phyloP scores from a whole-genome alignment of 2,888 invertebrate species.

The Eudemis profundana region DNA sequence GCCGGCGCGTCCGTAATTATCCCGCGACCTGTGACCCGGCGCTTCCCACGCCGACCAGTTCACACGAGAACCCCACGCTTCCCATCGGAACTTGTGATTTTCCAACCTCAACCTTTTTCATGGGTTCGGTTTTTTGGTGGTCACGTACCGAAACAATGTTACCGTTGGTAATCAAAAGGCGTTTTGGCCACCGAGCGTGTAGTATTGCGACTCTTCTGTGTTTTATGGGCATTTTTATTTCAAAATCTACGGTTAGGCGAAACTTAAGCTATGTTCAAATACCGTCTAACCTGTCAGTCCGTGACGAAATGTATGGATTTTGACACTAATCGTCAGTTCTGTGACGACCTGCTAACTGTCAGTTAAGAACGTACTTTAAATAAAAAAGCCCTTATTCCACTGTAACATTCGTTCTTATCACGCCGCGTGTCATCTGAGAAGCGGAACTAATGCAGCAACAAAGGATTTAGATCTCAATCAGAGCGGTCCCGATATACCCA shows the following conservation, averaged over 20 bases:
- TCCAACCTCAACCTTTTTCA: conserved; percentile 34
- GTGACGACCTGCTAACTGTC: too few relatives aligned
- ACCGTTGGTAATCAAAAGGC: conserved; percentile 17
- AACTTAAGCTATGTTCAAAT: too few relatives aligned
- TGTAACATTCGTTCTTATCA: background rate
- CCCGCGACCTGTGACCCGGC: conserved; percentile 77
- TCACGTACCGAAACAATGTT: conserved; percentile 37
- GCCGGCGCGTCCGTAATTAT: conserved; percentile 71
- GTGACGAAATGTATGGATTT: too few relatives aligned
- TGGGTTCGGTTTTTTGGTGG: conserved; percentile 25
- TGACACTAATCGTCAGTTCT: too few relatives aligned
- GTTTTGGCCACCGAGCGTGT: conserved; percentile 15
- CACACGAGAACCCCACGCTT: conserved; percentile 79
- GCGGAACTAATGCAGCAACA: conserved; percentile 31
- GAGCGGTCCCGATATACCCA: conserved; percentile 17
- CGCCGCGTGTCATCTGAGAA: conserved; percentile 14
- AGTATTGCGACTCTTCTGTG: too few relatives aligned
- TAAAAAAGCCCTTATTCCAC: too few relatives aligned
- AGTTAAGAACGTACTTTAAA: too few relatives aligned
- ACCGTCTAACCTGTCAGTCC: too few relatives aligned
- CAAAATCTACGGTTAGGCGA: too few relatives aligned
- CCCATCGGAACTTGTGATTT: conserved; percentile 70
- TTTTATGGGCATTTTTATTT: too few relatives aligned
- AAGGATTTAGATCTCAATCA: conserved; percentile 34
- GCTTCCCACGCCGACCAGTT: conserved; percentile 74